These are phyloP conservation scores for Chymomyza procnemis DNA, from an alignment of 2,888 invertebrate species.

Conservation along the genomic window DNA sequence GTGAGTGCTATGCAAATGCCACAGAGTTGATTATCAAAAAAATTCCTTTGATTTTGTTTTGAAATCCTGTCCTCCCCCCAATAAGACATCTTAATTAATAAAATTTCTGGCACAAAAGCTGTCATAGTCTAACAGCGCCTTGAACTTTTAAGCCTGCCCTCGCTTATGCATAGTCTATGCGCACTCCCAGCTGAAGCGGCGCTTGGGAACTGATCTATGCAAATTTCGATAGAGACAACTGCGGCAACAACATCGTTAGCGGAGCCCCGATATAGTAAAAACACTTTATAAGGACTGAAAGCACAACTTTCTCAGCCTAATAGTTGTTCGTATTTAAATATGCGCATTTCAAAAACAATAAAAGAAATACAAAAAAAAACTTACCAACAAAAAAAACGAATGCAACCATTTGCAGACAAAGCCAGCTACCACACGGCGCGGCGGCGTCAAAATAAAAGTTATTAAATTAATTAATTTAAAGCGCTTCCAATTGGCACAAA, in stretches of 20 bases:
- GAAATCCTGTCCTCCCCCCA: too few species aligned
- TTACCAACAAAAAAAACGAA: not conserved
- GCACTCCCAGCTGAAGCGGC: not conserved
- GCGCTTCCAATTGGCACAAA: not conserved
- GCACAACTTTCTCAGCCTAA: not conserved
- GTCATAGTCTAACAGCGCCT: too few species aligned
- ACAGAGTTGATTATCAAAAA: too few species aligned
- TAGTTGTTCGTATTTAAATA: not conserved
- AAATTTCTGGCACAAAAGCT: too few species aligned
- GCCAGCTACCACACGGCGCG: not conserved
- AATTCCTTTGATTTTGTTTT: too few species aligned
- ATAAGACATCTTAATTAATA: too few species aligned
- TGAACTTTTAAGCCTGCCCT: too few species aligned
- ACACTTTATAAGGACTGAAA: not conserved
- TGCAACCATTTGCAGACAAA: not conserved
- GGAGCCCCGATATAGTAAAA: not conserved
- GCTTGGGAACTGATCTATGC: slow-evolving; percentile 28
- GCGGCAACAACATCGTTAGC: slow-evolving; percentile 20
- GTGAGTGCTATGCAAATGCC: too few species aligned
- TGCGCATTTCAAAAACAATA: too few species aligned
- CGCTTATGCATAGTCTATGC: not conserved
- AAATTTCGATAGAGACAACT: slow-evolving; percentile 16
- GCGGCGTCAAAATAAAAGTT: not conserved
- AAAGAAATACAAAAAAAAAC: too few species aligned
- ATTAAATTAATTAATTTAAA: not conserved